A percentile compares a stretch with the other conserved stretches of the same genome.
These are phyloP conservation scores for Aptenodytes patagonicus DNA, from an alignment of 2,113 vertebrate species.

Conservation along the genomic window DNA sequence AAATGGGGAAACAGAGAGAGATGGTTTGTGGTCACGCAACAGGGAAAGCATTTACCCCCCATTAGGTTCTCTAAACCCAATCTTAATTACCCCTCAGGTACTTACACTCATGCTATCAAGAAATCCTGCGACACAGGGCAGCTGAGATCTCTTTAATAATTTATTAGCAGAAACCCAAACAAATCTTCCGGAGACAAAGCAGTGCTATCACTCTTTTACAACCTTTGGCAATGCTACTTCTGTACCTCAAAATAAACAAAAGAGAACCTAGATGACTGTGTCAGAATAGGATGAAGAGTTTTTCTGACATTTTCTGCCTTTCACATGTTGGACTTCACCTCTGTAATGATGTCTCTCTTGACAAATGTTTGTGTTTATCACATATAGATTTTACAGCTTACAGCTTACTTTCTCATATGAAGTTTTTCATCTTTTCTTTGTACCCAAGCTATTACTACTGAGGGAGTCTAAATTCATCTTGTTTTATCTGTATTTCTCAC, in stretches of 20 bases:
- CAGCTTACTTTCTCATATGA: background rate
- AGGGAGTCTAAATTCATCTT: background rate
- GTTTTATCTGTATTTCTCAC: background rate
- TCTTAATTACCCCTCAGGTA: slow-evolving; percentile 34
- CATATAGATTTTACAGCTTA: background rate
- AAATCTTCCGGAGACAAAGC: background rate
- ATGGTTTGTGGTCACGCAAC: slow-evolving; percentile 9
- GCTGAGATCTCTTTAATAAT: slow-evolving; percentile 39
- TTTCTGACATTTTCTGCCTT: background rate
- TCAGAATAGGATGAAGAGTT: background rate
- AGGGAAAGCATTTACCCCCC: slow-evolving; percentile 45
- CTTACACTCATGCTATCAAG: background rate
- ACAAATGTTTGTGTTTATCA: background rate
- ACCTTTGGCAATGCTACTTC: background rate
- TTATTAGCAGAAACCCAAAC: background rate
- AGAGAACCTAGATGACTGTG: background rate
- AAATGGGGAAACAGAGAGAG: background rate
- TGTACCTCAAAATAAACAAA: background rate
- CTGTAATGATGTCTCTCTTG: background rate
- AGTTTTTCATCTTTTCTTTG: background rate
- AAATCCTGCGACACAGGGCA: background rate
- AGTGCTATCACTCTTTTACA: background rate
- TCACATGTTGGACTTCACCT: background rate
- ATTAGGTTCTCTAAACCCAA: slow-evolving; percentile 18
- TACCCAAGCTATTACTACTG: background rate